Evolutionary conservation across 2,113 vertebrate species (phyloP), one percentile per base, ranked within the genome.

Genomic region (Lethenteron camtschaticum): DNA sequence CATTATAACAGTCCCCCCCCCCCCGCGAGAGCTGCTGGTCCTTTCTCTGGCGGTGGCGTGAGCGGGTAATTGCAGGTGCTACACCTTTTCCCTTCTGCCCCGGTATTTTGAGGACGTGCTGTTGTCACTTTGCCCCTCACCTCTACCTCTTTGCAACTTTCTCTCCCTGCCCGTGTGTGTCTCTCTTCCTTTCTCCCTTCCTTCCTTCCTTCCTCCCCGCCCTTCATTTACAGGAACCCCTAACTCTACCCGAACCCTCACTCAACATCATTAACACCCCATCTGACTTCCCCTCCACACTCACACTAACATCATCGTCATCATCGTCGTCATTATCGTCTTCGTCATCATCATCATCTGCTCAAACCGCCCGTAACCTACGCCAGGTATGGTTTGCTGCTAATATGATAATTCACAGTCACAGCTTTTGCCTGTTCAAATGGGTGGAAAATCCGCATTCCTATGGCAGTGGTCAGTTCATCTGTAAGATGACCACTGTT

Each of bases 11-110:
- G 75, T 75, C 63, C 69, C 13, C 16, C 16, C 16, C 82, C 75
- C 68, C 74, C 83, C 77, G 77, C 81, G 76, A 75, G 82, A 73
- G 80, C 81, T 73, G 9, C 68, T 13, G 56, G 55, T 3, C 2
- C 80, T 74, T 81, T 81, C 59, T 72, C 79, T 72, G 81, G 88
- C 86, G 87, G 89, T 83, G 73, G 85, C 85, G 73, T 41, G 41
- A 41, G 41, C 41, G 41, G 41, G 41, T 41, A 41, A 41, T 41
- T 5, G 41, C 41, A 41, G 73, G 20, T 56, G 70, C n/a, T 20
- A 12, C 55, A 56, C 76, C 68, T 1, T 1, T 71, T 75, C 72
- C 41, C 24, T 70, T 58, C 9, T 41, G 70, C 20, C 8, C 66
- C 74, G 70, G 71, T 57, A 60, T 68, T 24, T 60, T 63, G 70